Conservation (phyloP, 2,113 vertebrate genomes). For the Sinosuthora webbiana region DNA sequence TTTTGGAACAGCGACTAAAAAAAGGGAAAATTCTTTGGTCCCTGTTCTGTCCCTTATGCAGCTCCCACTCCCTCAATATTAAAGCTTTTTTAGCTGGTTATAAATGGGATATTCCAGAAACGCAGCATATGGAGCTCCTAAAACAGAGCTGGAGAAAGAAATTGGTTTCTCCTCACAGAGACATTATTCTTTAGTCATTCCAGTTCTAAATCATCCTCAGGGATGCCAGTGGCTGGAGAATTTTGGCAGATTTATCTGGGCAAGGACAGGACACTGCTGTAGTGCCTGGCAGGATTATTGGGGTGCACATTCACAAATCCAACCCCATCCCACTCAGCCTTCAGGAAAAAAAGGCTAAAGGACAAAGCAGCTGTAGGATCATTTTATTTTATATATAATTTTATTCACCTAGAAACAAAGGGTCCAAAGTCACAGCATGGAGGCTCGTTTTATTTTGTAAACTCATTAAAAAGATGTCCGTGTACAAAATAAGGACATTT, state of each 20-base stretch:
- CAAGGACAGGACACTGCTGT: neutral
- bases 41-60: neutral
- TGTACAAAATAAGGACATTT: constrained; percentile 20
- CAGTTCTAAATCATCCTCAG: neutral
- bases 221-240: neutral
- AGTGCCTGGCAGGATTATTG: neutral
- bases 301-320: neutral
- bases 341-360: neutral
- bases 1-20: neutral
- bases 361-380: neutral
- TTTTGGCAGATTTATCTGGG: neutral
- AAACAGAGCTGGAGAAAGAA: neutral
- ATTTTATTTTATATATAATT: constrained; percentile 38
- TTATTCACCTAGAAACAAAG: constrained; percentile 38
- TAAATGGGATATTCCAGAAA: neutral
- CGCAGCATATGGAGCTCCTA: neutral
- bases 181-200: neutral
- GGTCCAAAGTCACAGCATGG: neutral
- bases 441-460: constrained; percentile 62
- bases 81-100: neutral
- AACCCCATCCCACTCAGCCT: neutral
- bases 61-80: neutral
- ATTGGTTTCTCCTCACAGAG: neutral
- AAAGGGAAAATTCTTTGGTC: neutral
- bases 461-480: constrained; percentile 50